These are phyloP conservation scores for Zapornia atra DNA, from an alignment of 2,113 vertebrate species.

Conservation along the genomic window DNA sequence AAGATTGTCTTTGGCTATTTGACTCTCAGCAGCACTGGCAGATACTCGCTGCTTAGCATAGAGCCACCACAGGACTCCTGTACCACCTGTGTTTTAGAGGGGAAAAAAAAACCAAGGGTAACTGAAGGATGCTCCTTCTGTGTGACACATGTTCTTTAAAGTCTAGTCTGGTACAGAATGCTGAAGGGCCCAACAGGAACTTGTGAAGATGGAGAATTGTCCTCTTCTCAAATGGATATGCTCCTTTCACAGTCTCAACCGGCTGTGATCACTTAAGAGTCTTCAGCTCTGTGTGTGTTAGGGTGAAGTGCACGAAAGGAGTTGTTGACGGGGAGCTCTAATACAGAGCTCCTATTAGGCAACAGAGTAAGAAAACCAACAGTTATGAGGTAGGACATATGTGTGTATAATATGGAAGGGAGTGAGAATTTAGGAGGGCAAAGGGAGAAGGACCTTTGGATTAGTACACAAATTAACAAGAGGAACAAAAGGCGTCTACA, in stretches of 20 bases:
- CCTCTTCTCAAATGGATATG: not conserved
- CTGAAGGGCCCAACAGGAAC: not conserved
- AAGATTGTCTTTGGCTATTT: slow-evolving; percentile 81
- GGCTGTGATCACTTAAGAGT: not conserved
- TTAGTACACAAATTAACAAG: not conserved
- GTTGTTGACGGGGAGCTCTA: not conserved
- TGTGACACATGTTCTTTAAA: not conserved
- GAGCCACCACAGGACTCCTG: slow-evolving; percentile 95
- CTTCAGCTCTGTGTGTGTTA: not conserved
- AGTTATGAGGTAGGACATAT: not conserved
- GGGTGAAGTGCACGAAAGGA: not conserved
- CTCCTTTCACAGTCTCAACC: not conserved
- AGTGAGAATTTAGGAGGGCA: not conserved
- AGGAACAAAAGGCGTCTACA: not conserved
- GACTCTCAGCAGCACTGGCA: slow-evolving; percentile 77
- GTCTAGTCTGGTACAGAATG: not conserved
- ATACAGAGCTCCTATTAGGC: not conserved
- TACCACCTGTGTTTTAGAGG: slow-evolving; percentile 81
- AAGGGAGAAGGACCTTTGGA: not conserved
- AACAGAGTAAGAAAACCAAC: not conserved
- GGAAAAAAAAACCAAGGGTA: not conserved
- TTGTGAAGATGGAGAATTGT: not conserved
- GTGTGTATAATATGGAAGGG: not conserved
- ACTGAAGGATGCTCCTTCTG: not conserved
- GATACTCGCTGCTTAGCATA: slow-evolving; percentile 88